Percentiles rank a stretch among this genome's conserved stretches.
phyloP scores from a whole-genome alignment of 2,113 vertebrate genomes.

The Taurulus bubalis region DNA sequence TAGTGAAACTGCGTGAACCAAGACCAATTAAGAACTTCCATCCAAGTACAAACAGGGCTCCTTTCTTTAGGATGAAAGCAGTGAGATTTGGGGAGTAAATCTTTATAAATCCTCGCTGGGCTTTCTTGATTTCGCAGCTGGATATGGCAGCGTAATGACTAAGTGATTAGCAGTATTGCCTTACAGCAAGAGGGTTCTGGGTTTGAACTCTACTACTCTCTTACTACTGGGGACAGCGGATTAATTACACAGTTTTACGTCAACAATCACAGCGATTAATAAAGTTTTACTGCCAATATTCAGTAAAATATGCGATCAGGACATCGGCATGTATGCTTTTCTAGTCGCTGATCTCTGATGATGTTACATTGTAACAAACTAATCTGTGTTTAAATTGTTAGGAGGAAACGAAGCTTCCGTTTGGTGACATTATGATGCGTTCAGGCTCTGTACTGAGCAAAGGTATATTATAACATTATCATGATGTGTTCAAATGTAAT shows the following conservation, averaged over 20 bases:
- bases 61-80: conserved; percentile 23
- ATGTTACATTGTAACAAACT: too few relatives aligned
- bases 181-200: neutral
- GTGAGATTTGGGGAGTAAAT: conserved; percentile 41
- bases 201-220: neutral
- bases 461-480: too few relatives aligned
- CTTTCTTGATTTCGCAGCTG: conserved; percentile 31
- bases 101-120: conserved; percentile 33
- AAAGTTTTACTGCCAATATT: neutral
- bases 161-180: conserved; percentile 3
- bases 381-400: too few relatives aligned
- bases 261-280: too few relatives aligned
- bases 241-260: neutral
- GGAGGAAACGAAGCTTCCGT: too few relatives aligned
- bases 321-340: too few relatives aligned
- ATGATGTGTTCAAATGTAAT: too few relatives aligned
- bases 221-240: too few relatives aligned
- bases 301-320: too few relatives aligned
- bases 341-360: too few relatives aligned
- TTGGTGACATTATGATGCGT: too few relatives aligned
- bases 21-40: conserved; percentile 5
- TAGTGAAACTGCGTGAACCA: neutral
- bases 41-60: conserved; percentile 21
- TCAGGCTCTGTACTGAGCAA: too few relatives aligned
- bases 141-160: neutral